Conservation (phyloP, 2,797 vertebrate species). For the Saxicola maurus region DNA sequence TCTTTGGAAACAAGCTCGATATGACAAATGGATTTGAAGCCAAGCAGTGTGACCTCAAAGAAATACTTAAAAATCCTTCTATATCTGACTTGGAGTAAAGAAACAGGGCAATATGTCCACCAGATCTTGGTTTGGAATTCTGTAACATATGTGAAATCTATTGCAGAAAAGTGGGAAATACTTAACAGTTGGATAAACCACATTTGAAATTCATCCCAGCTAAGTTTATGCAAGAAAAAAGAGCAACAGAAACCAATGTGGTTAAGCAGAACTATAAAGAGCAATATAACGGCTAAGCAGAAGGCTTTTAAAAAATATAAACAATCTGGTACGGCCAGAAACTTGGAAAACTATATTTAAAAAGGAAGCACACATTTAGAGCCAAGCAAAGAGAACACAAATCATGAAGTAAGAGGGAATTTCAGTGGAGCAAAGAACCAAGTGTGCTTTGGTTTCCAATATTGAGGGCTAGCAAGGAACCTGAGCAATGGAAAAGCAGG, state of each 20-base stretch:
- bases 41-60: constrained; percentile 30
- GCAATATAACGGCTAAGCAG: constrained; percentile 71
- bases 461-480: fast-evolving
- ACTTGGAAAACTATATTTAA: constrained; percentile 71
- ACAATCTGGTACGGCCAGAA: constrained; percentile 72
- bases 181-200: constrained; percentile 76
- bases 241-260: constrained; percentile 72
- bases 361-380: constrained; percentile 68
- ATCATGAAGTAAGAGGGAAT: constrained; percentile 40
- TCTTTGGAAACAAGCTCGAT: constrained; percentile 25
- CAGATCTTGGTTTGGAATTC: constrained; percentile 70
- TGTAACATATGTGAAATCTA: constrained; percentile 76
- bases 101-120: constrained; percentile 61
- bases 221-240: constrained; percentile 73
- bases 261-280: constrained; percentile 63
- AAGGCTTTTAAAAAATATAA: constrained; percentile 76
- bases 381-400: constrained; percentile 54
- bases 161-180: constrained; percentile 75
- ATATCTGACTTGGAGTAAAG: constrained; percentile 51
- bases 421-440: neutral
- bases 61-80: neutral
- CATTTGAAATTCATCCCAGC: constrained; percentile 78
- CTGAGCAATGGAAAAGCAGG: neutral
- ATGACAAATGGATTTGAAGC: constrained; percentile 6
- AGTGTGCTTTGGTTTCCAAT: neutral